Conservation (phyloP, 2,888 invertebrate species). For the Lasioglossum villosulum region DNA sequence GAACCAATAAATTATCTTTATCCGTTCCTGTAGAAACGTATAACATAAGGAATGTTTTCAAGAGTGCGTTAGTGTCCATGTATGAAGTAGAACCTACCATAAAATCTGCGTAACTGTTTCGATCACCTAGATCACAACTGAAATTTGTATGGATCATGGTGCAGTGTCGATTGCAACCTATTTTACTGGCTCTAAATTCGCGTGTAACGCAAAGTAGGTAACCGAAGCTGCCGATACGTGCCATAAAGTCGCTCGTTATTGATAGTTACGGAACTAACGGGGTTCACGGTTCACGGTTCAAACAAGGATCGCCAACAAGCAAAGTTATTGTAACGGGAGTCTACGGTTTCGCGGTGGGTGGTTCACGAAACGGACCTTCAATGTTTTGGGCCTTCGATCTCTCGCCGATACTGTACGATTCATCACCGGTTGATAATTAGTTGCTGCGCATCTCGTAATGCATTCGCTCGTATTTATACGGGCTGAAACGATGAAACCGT, state of each 20-base stretch:
- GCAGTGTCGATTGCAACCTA: not conserved
- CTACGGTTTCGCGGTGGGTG: constrained; percentile 19
- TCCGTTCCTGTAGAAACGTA: not conserved
- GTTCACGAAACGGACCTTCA: not conserved
- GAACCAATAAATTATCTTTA: not conserved
- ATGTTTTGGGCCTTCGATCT: constrained; percentile 17
- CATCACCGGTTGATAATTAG: constrained; percentile 53
- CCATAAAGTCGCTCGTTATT: not conserved
- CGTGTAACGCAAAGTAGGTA: not conserved
- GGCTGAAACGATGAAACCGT: constrained; percentile 42
- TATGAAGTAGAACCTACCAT: not conserved
- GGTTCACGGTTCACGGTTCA: not conserved
- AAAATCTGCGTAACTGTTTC: not conserved
- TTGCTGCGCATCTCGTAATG: constrained; percentile 49
- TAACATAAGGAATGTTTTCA: not conserved
- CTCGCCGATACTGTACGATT: constrained; percentile 20
- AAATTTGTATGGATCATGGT: not conserved
- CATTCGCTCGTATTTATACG: constrained; percentile 50
- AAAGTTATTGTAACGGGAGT: constrained; percentile 36
- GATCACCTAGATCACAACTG: not conserved
- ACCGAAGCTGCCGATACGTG: not conserved
- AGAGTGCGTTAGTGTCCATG: not conserved
- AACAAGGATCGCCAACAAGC: constrained; percentile 28
- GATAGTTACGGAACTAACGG: constrained; percentile 10
- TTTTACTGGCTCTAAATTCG: not conserved